Conservation (phyloP, 2,113 vertebrate species). For the Strigops habroptila region DNA sequence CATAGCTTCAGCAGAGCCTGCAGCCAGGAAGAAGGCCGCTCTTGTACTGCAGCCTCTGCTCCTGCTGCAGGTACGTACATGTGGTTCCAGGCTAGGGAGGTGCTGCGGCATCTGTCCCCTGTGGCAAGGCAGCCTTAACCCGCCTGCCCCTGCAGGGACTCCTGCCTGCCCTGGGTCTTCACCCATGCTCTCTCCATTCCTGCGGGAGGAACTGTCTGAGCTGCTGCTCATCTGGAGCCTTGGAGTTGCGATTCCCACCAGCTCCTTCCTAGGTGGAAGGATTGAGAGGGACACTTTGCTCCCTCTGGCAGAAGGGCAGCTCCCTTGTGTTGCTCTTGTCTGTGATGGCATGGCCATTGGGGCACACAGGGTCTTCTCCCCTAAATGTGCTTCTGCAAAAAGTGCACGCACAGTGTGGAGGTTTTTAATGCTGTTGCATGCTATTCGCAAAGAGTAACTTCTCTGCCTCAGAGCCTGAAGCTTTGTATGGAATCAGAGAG, state of each 20-base stretch:
- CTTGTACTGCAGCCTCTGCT: background rate
- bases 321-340: too few species aligned
- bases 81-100: background rate
- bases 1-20: background rate
- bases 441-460: background rate
- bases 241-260: too few species aligned
- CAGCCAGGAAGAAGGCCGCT: fast-evolving
- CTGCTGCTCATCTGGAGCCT: background rate
- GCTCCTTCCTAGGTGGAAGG: background rate
- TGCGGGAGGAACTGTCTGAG: background rate
- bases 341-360: fast-evolving
- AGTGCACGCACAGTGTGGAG: fast-evolving
- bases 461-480: background rate
- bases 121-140: background rate
- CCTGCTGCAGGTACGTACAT: too few species aligned
- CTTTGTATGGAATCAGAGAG: background rate
- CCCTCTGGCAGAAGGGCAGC: background rate
- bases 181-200: background rate
- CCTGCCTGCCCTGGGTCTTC: background rate
- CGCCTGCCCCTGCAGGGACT: too few species aligned
- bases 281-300: fast-evolving
- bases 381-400: background rate
- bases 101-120: background rate
- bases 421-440: background rate
- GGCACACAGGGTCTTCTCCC: too few species aligned